Evolutionary conservation across 1,140 invertebrate genomes (phyloP).

Genomic region (Nephila pilipes): DNA sequence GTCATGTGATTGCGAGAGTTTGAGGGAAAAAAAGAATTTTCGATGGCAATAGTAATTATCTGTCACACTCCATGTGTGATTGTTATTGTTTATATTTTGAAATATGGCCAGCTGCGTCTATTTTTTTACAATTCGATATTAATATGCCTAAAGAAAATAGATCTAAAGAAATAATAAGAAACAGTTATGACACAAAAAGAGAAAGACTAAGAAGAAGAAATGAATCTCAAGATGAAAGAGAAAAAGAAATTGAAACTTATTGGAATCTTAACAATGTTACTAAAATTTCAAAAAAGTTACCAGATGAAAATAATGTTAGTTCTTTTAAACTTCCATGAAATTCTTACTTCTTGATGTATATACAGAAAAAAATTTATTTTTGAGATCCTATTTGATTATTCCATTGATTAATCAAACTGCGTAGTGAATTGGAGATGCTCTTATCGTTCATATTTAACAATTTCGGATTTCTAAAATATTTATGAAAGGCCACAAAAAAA

Average conservation of each 20-base stretch:
- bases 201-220: background rate
- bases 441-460: too few species aligned
- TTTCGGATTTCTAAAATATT: too few species aligned
- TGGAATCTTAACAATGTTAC: background rate
- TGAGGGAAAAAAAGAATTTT: too few species aligned
- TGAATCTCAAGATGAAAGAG: slow-evolving; percentile 12
- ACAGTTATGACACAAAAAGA: background rate
- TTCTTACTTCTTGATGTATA: background rate
- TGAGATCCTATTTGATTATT: too few species aligned
- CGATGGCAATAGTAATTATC: too few species aligned
- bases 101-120: background rate
- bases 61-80: background rate
- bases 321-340: background rate
- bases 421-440: too few species aligned
- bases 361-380: too few species aligned
- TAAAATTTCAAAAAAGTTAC: background rate
- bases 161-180: background rate
- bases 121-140: background rate
- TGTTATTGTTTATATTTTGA: background rate
- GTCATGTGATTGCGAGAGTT: too few species aligned
- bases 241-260: background rate
- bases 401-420: too few species aligned
- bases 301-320: background rate
- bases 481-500: too few species aligned
- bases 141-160: slow-evolving; percentile 13